These are phyloP conservation scores for Lathronympha strigana DNA, from an alignment of 2,888 invertebrate genomes.

Conservation along the genomic window DNA sequence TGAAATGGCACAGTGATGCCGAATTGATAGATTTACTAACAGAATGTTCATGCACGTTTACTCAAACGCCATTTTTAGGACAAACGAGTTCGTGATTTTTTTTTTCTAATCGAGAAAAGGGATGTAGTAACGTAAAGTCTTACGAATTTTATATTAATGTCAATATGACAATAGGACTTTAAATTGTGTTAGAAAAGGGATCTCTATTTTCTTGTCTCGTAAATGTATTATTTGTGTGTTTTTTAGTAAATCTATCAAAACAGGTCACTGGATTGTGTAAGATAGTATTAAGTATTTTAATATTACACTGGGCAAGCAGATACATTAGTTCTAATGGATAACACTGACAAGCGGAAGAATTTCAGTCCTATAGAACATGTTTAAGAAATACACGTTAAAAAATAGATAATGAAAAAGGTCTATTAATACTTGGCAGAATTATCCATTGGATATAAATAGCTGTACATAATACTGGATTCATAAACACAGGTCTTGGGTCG, in stretches of 20 bases:
- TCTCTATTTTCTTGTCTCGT: neutral
- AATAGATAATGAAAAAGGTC: conserved; percentile 8
- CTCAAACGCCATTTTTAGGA: too few relatives aligned
- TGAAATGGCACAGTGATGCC: conserved; percentile 1
- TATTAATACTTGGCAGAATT: conserved; percentile 29
- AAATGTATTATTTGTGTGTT: neutral
- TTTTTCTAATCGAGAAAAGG: neutral
- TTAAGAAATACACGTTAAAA: neutral
- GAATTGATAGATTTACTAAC: conserved; percentile 8
- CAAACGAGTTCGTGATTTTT: neutral
- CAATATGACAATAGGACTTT: too few relatives aligned
- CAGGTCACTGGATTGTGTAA: conserved; percentile 14
- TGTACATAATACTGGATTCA: conserved; percentile 26
- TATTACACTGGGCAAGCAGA: conserved; percentile 30
- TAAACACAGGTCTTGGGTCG: conserved; percentile 20
- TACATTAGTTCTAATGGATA: conserved; percentile 32
- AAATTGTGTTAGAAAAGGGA: too few relatives aligned
- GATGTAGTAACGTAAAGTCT: too few relatives aligned
- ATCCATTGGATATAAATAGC: conserved; percentile 34
- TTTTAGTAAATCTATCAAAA: conserved; percentile 27
- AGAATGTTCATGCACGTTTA: neutral
- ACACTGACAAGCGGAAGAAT: conserved; percentile 22
- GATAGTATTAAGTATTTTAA: conserved; percentile 4
- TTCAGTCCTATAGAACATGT: conserved; percentile 15
- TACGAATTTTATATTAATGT: too few relatives aligned